Base-by-base conservation (phyloP, 1,140 invertebrate genomes). In the Condylostylus longicornis region DNA sequence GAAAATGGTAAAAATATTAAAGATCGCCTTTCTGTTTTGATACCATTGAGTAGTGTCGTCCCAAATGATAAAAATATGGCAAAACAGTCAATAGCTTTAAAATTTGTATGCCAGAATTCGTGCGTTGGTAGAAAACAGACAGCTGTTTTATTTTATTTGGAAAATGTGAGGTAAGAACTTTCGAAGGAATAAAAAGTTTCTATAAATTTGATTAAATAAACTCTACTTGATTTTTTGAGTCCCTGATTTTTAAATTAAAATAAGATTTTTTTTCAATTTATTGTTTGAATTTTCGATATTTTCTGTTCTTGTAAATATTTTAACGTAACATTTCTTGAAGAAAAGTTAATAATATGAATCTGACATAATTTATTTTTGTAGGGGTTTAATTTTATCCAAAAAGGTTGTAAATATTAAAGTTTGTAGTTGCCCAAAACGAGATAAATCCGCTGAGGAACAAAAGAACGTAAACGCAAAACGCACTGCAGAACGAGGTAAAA, bases 51-150 rank as follows among this genome's bases (percentile, higher is more conserved):
- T 41, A 50, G 45, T 41, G 37, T 35, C 34, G 42, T 9, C 38
- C 49, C 33, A 10, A 25, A 29, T 30, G 18, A 31, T 12, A 33
- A 38, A 6, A 42, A 33, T 1, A 22, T 36, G 3, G 35, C 53
- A 2, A 43, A 46, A 2, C 55, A 58, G 35, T 51, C 54, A 7
- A 37, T 55, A n/a, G 55, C 48, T 14, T 47, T 58, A 4, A 52
- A 46, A 20, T 58, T 58, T 20, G 44, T 46, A 4, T 58, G 55
- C 18, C 53, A 55, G 25, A 58, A 58, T 31, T 58, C 55, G 3
- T 58, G 55, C 30, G 46, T 58, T 36, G 53, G 53, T 5, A 50
- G 55, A 23, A 52, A 50, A 32, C 50, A 55, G 36, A 58, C 54
- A 0, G 41, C 45, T 25, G 18, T 55, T 18, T 38, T 58, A 5